Evolutionary conservation across 1,140 invertebrate species (phyloP).

Genomic region (Drosophila aff.): DNA sequence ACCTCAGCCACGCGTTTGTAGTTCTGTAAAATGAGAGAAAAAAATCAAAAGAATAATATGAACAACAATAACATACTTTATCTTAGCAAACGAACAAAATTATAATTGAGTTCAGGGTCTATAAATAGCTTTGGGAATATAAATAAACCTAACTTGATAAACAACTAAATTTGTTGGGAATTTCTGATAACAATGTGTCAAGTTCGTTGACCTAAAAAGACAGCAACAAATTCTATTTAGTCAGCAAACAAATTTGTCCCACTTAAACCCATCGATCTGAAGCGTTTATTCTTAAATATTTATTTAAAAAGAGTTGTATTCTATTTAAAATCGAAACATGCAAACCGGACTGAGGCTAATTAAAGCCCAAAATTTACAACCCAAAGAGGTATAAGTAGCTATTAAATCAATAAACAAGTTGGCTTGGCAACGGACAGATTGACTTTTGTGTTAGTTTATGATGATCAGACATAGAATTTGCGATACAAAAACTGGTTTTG

Average conservation of each 20-base stretch:
- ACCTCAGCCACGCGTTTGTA: slow-evolving; percentile 96
- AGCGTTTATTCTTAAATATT: background rate
- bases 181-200: background rate
- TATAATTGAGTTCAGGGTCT: no score
- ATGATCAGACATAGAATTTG: background rate
- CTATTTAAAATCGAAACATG: background rate
- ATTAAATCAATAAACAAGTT: background rate
- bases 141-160: no score
- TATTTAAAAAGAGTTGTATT: background rate
- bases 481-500: background rate
- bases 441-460: background rate
- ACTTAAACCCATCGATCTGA: background rate
- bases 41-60: no score
- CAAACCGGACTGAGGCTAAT: background rate
- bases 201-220: slow-evolving; percentile 3
- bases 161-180: background rate
- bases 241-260: background rate
- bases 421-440: background rate
- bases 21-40: slow-evolving; percentile 87
- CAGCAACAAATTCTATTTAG: background rate
- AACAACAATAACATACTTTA: no score
- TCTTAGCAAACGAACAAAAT: background rate
- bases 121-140: background rate
- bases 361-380: background rate
- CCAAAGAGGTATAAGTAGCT: background rate